Percentiles rank a stretch among this genome's conserved stretches.
Evolutionary conservation across 2,113 vertebrate species (phyloP).

Genomic region (Engraulis encrasicolus): DNA sequence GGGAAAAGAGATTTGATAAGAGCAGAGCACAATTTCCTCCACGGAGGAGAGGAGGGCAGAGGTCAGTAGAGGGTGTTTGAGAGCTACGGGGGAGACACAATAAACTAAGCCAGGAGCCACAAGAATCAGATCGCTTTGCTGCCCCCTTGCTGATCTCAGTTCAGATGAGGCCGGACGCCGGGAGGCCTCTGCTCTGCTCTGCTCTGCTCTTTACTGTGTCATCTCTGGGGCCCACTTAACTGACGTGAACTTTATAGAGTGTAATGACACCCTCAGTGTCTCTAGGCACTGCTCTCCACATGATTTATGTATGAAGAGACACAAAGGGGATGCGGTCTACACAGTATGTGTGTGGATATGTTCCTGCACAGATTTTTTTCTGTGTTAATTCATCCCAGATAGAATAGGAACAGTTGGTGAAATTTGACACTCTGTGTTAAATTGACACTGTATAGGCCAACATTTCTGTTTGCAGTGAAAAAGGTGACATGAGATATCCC

Average conservation of each 20-base stretch:
- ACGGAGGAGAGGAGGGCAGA: neutral
- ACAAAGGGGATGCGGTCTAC: neutral
- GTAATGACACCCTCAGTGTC: neutral
- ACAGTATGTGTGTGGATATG: neutral
- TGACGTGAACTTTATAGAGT: neutral
- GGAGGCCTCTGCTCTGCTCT: neutral
- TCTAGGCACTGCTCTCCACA: neutral
- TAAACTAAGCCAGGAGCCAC: neutral
- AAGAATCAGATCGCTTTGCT: neutral
- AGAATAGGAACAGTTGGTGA: no score
- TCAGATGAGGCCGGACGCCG: neutral
- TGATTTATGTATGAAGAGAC: neutral
- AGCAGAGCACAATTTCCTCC: no score
- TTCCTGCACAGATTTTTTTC: neutral
- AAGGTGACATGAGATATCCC: no score
- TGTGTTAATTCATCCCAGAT: no score
- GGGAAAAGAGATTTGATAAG: no score
- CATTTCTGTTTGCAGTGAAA: no score
- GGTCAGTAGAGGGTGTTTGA: no score
- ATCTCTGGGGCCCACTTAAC: conserved; percentile 3
- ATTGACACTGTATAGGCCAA: no score
- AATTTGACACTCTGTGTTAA: no score
- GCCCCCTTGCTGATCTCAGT: neutral
- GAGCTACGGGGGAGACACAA: neutral
- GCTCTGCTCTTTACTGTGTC: neutral